phyloP scores from a whole-genome alignment of 1,140 invertebrate species.

The Andrena cerasifolii region DNA sequence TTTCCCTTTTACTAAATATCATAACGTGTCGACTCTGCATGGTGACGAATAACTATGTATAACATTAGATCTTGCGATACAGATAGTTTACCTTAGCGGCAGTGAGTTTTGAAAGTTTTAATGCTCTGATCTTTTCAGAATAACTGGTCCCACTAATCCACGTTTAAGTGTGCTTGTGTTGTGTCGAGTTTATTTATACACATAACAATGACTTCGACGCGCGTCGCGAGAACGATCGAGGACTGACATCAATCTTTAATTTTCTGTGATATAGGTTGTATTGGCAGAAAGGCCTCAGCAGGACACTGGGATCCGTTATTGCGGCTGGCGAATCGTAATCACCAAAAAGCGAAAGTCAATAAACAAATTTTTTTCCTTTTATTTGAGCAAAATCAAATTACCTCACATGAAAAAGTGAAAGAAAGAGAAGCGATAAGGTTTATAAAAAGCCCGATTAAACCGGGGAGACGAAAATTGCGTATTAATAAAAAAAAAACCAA shows the following conservation, averaged over 20 bases:
- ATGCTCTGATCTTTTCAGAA: constrained; percentile 49
- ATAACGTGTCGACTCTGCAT: constrained; percentile 42
- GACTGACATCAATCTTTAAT: constrained; percentile 8
- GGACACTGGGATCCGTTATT: constrained; percentile 53
- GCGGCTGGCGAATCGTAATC: constrained; percentile 62
- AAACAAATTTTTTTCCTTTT: constrained; percentile 80
- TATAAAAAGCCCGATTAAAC: constrained; percentile 24
- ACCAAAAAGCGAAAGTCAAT: constrained; percentile 81
- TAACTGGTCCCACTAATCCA: constrained; percentile 39
- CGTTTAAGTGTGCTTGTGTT: constrained; percentile 42
- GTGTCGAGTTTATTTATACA: constrained; percentile 28
- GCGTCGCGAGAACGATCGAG: not conserved
- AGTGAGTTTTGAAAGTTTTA: constrained; percentile 29
- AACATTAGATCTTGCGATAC: constrained; percentile 34
- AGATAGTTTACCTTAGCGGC: constrained; percentile 12
- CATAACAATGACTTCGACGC: not conserved
- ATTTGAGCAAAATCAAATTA: constrained; percentile 82
- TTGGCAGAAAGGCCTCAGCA: constrained; percentile 49
- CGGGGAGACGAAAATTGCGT: constrained; percentile 48
- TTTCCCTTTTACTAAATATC: constrained; percentile 41
- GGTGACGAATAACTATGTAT: constrained; percentile 40
- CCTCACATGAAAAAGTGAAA: constrained; percentile 77
- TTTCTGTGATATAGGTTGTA: constrained; percentile 55
- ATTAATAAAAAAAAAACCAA: constrained; percentile 77
- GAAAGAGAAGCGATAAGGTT: constrained; percentile 43